Evolutionary conservation across 2,797 vertebrate species (phyloP).

Genomic region (Glyptemys insculpta): DNA sequence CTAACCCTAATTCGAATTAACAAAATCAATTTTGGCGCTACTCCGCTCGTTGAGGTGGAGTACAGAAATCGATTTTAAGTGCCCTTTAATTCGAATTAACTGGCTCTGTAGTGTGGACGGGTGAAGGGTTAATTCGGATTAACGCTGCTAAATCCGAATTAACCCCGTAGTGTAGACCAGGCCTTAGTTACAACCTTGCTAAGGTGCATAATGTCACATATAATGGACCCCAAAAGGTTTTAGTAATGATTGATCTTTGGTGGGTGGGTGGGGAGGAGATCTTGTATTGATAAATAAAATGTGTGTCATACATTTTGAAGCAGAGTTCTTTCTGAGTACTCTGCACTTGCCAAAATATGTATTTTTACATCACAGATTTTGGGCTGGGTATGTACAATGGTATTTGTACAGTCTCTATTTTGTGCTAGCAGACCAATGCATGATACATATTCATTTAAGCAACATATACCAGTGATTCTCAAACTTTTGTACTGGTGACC

Average conservation of each 20-base stretch:
- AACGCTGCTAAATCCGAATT: no score
- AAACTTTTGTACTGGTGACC: no score
- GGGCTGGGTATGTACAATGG: background rate
- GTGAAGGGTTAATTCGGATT: no score
- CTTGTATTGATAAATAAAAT: background rate
- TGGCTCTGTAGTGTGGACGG: no score
- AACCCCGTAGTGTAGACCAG: no score
- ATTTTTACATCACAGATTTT: background rate
- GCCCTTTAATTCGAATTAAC: no score
- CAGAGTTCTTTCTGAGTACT: background rate
- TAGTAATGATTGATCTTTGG: background rate
- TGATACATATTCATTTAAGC: background rate
- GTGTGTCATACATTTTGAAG: background rate
- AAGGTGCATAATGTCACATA: background rate
- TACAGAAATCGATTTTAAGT: no score
- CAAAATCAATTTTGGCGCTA: no score
- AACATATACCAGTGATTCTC: background rate
- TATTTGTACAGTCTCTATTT: background rate
- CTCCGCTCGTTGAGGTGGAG: no score
- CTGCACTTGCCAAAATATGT: background rate
- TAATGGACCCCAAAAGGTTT: background rate
- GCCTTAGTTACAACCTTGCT: background rate
- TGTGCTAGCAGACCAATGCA: background rate
- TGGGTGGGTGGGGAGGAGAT: no score
- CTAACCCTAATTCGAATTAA: no score